phyloP scores from a whole-genome alignment of 2,113 vertebrate species.

The Phaethornis superciliosus region DNA sequence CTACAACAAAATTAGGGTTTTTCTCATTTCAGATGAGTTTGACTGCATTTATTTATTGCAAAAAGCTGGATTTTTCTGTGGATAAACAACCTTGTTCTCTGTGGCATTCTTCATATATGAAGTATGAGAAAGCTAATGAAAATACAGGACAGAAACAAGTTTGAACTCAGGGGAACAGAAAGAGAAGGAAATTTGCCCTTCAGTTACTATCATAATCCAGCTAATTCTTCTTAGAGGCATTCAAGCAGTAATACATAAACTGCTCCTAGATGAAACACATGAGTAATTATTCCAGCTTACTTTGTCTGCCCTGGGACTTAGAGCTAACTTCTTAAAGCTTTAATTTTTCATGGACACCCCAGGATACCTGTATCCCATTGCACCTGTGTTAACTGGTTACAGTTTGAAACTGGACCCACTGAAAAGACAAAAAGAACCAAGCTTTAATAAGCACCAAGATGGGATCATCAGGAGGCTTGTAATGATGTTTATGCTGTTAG shows the following conservation, averaged over 20 bases:
- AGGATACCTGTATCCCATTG: not conserved
- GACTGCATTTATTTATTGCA: not conserved
- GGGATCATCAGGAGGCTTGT: slow-evolving; percentile 2
- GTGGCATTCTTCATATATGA: slow-evolving; percentile 30
- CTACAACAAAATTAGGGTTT: not conserved
- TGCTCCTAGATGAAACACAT: slow-evolving; percentile 67
- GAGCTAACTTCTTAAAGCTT: slow-evolving; percentile 51
- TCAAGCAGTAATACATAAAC: slow-evolving; percentile 71
- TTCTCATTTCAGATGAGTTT: not conserved
- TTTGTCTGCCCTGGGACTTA: slow-evolving; percentile 68
- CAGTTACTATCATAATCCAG: slow-evolving; percentile 73
- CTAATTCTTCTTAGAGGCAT: slow-evolving; percentile 73
- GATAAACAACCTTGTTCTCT: not conserved
- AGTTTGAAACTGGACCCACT: not conserved
- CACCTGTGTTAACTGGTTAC: not conserved
- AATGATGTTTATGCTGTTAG: not conserved
- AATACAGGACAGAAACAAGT: not conserved
- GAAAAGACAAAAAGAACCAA: not conserved
- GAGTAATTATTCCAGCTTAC: slow-evolving; percentile 79
- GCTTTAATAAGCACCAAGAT: not conserved
- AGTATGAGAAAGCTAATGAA: slow-evolving; percentile 54
- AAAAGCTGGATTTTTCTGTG: not conserved
- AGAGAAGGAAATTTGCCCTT: slow-evolving; percentile 64
- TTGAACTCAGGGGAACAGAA: not conserved
- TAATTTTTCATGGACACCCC: slow-evolving; percentile 59